These are phyloP conservation scores for Potamilus streckersoni DNA, from an alignment of 1,140 invertebrate genomes.

Conservation along the genomic window DNA sequence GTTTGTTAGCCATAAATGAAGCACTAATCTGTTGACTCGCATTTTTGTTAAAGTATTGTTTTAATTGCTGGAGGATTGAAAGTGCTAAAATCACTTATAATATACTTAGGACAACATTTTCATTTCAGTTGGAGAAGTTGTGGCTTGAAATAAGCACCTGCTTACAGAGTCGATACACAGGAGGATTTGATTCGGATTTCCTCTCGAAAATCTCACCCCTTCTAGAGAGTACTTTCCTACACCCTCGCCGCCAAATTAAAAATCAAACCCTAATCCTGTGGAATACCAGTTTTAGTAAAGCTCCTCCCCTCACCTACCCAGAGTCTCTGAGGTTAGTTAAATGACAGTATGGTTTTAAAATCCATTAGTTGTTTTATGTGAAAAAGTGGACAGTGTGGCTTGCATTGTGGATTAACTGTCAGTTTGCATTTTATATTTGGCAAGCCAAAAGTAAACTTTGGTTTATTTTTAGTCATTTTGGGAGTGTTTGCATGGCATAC, in stretches of 20 bases:
- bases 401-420: too few species aligned
- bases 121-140: conserved; percentile 58
- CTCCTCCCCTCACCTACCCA: conserved; percentile 50
- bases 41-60: too few species aligned
- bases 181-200: conserved; percentile 55
- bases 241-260: conserved; percentile 50
- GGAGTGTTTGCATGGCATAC: too few species aligned
- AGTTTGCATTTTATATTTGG: too few species aligned
- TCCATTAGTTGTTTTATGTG: too few species aligned
- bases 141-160: conserved; percentile 52
- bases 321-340: conserved; percentile 51
- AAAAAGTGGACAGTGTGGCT: too few species aligned
- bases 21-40: neutral
- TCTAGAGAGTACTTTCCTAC: conserved; percentile 53
- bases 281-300: conserved; percentile 55
- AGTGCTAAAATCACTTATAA: too few species aligned
- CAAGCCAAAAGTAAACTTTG: too few species aligned
- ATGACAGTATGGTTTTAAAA: too few species aligned
- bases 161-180: conserved; percentile 50
- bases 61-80: too few species aligned
- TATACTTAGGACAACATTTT: conserved; percentile 8
- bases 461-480: too few species aligned
- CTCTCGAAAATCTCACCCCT: conserved; percentile 51
- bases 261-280: conserved; percentile 54
- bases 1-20: neutral